Base-by-base conservation (phyloP, 2,888 invertebrate species). In the Polymixis flavicincta region DNA sequence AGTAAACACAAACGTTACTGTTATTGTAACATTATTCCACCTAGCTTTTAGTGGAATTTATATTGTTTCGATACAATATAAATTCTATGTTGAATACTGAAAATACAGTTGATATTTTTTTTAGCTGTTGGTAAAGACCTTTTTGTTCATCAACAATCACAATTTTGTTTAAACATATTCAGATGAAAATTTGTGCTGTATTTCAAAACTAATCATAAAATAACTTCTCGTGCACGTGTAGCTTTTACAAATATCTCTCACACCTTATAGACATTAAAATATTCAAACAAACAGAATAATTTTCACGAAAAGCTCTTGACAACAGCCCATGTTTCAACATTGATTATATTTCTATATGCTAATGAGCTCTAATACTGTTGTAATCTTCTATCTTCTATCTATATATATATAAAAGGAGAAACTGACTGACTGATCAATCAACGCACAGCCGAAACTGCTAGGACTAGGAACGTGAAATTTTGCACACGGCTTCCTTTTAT, bases 241-340 rank as follows among this genome's bases (percentile, higher is more conserved):
- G 9, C 13, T 57, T 63, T 19, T 64, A 81, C 11, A 25, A 37
- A 48, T 19, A 55, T 28, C 14, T 71, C 28, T 13, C n/a, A 59
- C 42, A 28, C 54, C 3, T 22, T 52, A 76, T 14, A 42, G 1
- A 65, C 22, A 76, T 76, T 60, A 54, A 50, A 60, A 65, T 83
- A 60, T 83, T 77, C 48, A 60, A 69, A 32, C 7, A 50, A 71
- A 69, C 52, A 54, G 13, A 69, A 83, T 82, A 45, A 66, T 66
- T 65, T 63, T 69, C 57, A 19, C 25, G 17, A 59, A 76, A 82
- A 61, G 17, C 64, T 65, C 42, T 50, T 37, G 60, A 61, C 54
- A 71, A 73, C 57, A 32, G 54, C 52, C 50, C 65, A 13, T 71
- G 79, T 71, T 28, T 42, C 42, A 52, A 60, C 69, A 71, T 74